phyloP scores from a whole-genome alignment of 2,113 vertebrate species.

The Lagenorhynchus albirostris region DNA sequence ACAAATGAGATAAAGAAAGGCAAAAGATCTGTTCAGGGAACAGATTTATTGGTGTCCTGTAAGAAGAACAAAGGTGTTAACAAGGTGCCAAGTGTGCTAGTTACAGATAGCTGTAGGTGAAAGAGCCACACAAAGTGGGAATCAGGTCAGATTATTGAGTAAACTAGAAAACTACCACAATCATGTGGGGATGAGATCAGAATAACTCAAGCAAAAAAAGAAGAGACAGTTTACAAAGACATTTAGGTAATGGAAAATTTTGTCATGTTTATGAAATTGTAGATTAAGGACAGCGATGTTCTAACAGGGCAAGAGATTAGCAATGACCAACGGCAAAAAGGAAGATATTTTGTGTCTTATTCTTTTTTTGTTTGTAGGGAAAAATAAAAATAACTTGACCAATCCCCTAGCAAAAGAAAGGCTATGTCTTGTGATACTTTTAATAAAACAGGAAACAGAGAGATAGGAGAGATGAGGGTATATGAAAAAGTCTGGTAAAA shows the following conservation, averaged over 20 bases:
- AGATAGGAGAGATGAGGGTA: not conserved
- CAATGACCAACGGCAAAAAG: not conserved
- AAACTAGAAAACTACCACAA: not conserved
- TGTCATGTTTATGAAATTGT: not conserved
- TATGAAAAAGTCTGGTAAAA: not conserved
- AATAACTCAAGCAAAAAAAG: conserved; percentile 25
- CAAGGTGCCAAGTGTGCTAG: conserved; percentile 13
- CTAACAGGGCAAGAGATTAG: not conserved
- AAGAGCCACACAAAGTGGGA: not conserved
- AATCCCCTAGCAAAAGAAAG: not conserved
- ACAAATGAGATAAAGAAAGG: not conserved
- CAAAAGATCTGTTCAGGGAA: not conserved
- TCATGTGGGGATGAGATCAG: conserved; percentile 44
- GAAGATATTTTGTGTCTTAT: not conserved
- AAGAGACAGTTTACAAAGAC: not conserved
- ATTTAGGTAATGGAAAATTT: conserved; percentile 30
- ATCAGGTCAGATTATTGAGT: conserved; percentile 45
- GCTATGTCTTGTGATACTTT: not conserved
- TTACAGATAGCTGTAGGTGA: not conserved
- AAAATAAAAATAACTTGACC: not conserved
- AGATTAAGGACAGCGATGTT: not conserved
- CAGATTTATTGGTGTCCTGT: not conserved
- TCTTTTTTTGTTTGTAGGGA: not conserved
- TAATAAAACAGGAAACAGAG: not conserved
- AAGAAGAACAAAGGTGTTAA: not conserved